phyloP scores from a whole-genome alignment of 2,888 invertebrate species.

The Eilema depressum region DNA sequence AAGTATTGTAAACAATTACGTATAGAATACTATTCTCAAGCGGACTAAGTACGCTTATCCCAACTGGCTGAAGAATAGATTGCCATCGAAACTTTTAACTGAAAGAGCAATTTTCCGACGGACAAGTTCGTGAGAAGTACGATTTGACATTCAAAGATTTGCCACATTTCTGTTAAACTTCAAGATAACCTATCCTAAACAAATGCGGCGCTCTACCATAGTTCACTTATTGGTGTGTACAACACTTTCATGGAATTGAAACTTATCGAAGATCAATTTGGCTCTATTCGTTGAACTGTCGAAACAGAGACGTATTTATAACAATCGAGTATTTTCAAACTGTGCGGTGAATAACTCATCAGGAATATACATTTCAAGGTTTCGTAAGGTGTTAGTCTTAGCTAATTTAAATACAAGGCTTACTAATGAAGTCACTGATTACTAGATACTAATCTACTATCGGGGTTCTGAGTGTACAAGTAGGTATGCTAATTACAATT shows the following conservation, averaged over 20 bases:
- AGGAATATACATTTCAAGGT: slow-evolving; percentile 6
- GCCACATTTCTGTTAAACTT: slow-evolving; percentile 17
- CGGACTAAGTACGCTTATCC: slow-evolving; percentile 19
- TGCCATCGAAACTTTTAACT: slow-evolving; percentile 40
- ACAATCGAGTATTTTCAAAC: slow-evolving; percentile 6
- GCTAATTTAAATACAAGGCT: neutral
- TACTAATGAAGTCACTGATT: neutral
- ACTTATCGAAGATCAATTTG: slow-evolving; percentile 4
- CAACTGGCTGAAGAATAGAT: slow-evolving; percentile 29
- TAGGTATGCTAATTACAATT: neutral
- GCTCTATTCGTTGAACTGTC: slow-evolving; percentile 1
- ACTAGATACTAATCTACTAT: neutral
- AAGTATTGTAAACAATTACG: neutral
- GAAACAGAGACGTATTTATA: slow-evolving; percentile 11
- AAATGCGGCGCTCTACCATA: neutral
- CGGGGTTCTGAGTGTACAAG: neutral
- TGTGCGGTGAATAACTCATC: neutral
- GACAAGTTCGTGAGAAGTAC: slow-evolving; percentile 34
- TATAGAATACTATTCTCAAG: neutral
- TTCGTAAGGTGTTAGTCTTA: neutral
- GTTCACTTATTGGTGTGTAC: neutral
- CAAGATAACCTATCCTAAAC: slow-evolving; percentile 13
- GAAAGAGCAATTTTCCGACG: slow-evolving; percentile 35
- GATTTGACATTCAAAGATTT: slow-evolving; percentile 29
- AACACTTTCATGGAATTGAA: slow-evolving; percentile 19